Percentiles rank a stretch among this genome's conserved stretches.
phyloP scores from a whole-genome alignment of 1,140 invertebrate species.

The Lethocerus indicus region DNA sequence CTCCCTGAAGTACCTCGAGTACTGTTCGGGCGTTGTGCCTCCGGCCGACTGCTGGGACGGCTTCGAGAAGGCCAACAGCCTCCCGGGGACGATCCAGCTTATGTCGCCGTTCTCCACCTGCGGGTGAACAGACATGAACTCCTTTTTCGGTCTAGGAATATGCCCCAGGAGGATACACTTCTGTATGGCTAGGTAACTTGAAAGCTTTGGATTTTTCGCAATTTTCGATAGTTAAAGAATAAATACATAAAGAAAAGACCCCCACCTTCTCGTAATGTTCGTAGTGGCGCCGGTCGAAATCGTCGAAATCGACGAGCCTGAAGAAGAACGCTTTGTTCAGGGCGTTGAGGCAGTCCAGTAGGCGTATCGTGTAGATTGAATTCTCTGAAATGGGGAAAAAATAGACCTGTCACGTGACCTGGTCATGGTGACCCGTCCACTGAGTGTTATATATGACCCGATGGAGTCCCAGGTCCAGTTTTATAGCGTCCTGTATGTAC shows the following conservation, averaged over 20 bases:
- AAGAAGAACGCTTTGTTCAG: conserved; percentile 69
- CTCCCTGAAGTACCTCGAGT: conserved; percentile 83
- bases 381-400: neutral
- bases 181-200: too few species aligned
- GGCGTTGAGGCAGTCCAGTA: conserved; percentile 73
- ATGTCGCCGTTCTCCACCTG: too few species aligned
- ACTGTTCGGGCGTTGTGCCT: conserved; percentile 74
- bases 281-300: conserved; percentile 89
- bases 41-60: conserved; percentile 56
- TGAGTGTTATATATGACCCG: conserved; percentile 27
- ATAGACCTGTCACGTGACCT: neutral
- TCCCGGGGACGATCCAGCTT: conserved; percentile 96
- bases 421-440: neutral
- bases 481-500: too few species aligned
- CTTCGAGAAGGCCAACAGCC: conserved; percentile 96
- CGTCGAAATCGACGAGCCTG: conserved; percentile 83
- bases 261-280: conserved; percentile 55
- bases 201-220: too few species aligned
- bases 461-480: too few species aligned
- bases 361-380: conserved; percentile 30
- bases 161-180: too few species aligned
- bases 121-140: too few species aligned
- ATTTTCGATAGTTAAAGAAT: conserved; percentile 86
- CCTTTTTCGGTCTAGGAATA: too few species aligned
- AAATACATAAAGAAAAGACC: conserved; percentile 24